These are phyloP conservation scores for Rhyacichthys aspro DNA, from an alignment of 2,797 vertebrate genomes.

Conservation along the genomic window DNA sequence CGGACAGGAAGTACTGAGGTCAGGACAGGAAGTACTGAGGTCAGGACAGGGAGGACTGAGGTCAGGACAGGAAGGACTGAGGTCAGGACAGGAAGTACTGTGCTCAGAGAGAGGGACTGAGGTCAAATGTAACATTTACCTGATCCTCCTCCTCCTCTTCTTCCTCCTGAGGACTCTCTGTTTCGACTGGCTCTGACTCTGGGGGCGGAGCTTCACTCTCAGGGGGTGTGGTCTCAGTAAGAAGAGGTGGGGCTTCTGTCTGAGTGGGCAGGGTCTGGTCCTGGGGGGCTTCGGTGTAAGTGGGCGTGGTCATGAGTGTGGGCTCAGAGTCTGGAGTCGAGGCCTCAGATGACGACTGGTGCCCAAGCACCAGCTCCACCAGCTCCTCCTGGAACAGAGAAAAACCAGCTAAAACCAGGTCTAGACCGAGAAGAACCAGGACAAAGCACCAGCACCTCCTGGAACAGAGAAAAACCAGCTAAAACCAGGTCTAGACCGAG, in stretches of 20 bases:
- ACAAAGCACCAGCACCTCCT: constrained; percentile 93
- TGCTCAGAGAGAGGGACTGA: too few species aligned
- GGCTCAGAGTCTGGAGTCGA: constrained; percentile 29
- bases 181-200: neutral
- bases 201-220: constrained; percentile 9
- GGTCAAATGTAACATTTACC: too few species aligned
- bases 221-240: constrained; percentile 1
- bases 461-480: neutral
- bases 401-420: neutral
- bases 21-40: too few species aligned
- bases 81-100: too few species aligned
- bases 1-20: too few species aligned
- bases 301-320: neutral
- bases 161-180: constrained; percentile 64
- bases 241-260: constrained; percentile 20
- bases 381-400: constrained; percentile 83
- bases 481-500: too few species aligned
- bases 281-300: neutral
- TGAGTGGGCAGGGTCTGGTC: constrained; percentile 14
- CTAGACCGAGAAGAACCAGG: constrained; percentile 78
- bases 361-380: constrained; percentile 89
- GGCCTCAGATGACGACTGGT: constrained; percentile 75
- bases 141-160: constrained; percentile 78
- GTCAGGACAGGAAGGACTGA: too few species aligned
- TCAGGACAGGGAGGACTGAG: too few species aligned